Conservation (phyloP, 2,797 vertebrate species). For the Pagetopsis macropterus region DNA sequence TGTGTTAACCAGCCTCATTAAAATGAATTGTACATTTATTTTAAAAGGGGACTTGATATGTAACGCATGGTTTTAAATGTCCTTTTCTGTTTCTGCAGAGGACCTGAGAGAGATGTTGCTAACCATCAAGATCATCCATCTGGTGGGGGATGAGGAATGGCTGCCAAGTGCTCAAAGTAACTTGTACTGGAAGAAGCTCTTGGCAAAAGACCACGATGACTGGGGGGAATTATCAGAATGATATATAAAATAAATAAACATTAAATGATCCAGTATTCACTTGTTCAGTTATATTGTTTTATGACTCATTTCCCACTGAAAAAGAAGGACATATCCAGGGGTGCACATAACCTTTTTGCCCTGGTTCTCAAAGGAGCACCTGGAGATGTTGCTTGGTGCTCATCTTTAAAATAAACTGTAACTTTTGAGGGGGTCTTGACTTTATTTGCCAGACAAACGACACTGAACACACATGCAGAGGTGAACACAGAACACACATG, state of each 20-base stretch:
- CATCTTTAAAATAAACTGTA: no score
- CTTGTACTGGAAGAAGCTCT: slow-evolving; percentile 84
- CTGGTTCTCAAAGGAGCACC: no score
- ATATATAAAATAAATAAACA: no score
- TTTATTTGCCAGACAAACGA: no score
- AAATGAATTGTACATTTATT: neutral
- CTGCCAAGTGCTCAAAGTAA: slow-evolving; percentile 85
- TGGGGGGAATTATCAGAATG: slow-evolving; percentile 25
- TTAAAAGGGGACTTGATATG: neutral
- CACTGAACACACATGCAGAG: no score
- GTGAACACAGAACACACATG: no score
- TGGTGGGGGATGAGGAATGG: slow-evolving; percentile 84
- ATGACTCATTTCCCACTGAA: no score
- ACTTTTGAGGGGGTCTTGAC: no score
- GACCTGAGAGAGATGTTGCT: slow-evolving; percentile 60
- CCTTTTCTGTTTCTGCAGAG: slow-evolving; percentile 49
- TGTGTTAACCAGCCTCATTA: neutral
- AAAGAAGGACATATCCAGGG: no score
- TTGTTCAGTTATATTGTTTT: neutral
- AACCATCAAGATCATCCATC: slow-evolving; percentile 78
- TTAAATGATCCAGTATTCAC: neutral
- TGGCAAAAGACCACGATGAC: slow-evolving; percentile 45
- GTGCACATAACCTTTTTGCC: no score
- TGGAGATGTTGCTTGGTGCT: no score
- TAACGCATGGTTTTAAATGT: slow-evolving; percentile 1